These are phyloP conservation scores for Carcina quercana DNA, from an alignment of 2,888 invertebrate species.

Conservation along the genomic window DNA sequence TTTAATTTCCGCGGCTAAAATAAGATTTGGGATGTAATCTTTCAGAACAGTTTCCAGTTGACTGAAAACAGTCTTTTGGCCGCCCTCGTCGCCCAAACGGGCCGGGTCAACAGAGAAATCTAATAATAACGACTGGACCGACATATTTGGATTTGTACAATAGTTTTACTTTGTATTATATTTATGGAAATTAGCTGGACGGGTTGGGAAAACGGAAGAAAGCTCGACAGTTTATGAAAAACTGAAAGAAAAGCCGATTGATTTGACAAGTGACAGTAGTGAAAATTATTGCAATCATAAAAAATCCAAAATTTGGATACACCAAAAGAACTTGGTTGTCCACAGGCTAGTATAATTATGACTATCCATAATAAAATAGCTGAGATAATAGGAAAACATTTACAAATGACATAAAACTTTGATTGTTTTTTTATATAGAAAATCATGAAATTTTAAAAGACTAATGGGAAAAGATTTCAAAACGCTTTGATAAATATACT, in stretches of 20 bases:
- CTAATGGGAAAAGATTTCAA: neutral
- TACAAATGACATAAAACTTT: too few species aligned
- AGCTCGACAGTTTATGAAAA: neutral
- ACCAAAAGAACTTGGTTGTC: neutral
- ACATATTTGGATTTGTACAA: conserved; percentile 68
- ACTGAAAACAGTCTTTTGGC: conserved; percentile 78
- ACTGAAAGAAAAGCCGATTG: neutral
- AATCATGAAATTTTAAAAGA: too few species aligned
- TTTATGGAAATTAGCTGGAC: conserved; percentile 29
- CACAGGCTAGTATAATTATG: too few species aligned
- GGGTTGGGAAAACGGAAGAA: conserved; percentile 32
- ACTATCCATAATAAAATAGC: too few species aligned
- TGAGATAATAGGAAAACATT: too few species aligned
- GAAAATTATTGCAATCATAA: neutral
- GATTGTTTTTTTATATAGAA: too few species aligned
- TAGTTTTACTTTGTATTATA: conserved; percentile 21
- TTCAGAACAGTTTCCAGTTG: conserved; percentile 81
- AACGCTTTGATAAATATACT: too few species aligned
- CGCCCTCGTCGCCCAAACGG: conserved; percentile 77
- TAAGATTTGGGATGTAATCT: conserved; percentile 82
- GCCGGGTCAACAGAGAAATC: conserved; percentile 86
- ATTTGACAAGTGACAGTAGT: neutral
- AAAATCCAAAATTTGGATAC: neutral
- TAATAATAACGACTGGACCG: conserved; percentile 84
- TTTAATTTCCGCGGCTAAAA: conserved; percentile 78